phyloP scores from a whole-genome alignment of 2,113 vertebrate genomes.

The Dryoscopus gambensis region DNA sequence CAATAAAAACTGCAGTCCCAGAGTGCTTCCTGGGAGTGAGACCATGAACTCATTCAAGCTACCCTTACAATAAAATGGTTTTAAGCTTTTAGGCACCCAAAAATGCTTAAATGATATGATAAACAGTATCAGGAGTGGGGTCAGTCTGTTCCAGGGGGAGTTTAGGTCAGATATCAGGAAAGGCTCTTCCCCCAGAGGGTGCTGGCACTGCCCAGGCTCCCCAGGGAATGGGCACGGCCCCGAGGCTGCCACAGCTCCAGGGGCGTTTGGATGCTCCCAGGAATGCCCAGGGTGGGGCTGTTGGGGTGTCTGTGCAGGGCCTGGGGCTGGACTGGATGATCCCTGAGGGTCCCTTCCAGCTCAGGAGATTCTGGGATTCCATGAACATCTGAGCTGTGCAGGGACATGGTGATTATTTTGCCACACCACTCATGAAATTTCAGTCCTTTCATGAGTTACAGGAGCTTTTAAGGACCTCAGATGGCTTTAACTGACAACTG shows the following conservation, averaged over 20 bases:
- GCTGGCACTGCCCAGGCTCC: neutral
- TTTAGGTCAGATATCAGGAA: rapidly evolving
- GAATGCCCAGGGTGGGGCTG: neutral
- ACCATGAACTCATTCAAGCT: rapidly evolving
- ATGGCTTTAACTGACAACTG: neutral
- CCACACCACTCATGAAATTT: neutral
- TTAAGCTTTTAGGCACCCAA: neutral
- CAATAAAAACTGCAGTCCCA: neutral
- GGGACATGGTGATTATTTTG: neutral
- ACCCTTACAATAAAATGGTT: rapidly evolving
- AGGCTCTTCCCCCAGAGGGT: neutral
- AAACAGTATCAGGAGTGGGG: neutral
- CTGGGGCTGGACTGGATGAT: rapidly evolving
- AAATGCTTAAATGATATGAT: neutral
- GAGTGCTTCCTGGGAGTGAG: neutral
- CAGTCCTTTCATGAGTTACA: neutral
- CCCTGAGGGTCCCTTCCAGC: neutral
- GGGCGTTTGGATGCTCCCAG: rapidly evolving
- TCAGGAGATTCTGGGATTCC: neutral
- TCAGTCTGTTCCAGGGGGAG: rapidly evolving
- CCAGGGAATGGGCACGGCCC: neutral
- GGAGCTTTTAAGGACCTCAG: neutral
- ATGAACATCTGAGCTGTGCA: neutral
- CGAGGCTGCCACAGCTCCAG: neutral
- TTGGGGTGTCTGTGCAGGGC: rapidly evolving